These are phyloP conservation scores for Aix galericulata DNA, from an alignment of 2,113 vertebrate genomes.

Conservation along the genomic window DNA sequence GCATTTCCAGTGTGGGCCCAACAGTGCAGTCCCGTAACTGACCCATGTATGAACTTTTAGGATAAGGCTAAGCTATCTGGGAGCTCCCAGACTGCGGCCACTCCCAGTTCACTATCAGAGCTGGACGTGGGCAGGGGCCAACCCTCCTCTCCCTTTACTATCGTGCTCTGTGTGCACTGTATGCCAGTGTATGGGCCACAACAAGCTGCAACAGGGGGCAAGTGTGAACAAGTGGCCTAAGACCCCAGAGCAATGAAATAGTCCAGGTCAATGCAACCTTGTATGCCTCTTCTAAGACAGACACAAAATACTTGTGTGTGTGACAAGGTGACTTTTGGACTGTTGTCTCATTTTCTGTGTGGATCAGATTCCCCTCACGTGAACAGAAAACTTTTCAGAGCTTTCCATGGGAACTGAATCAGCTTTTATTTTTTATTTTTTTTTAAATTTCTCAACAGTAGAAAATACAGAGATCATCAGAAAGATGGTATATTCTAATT, in stretches of 20 bases:
- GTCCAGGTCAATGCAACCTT: not conserved
- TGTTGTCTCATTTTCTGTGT: not conserved
- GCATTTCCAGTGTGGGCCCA: not conserved
- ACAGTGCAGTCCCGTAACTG: not conserved
- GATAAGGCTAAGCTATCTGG: not conserved
- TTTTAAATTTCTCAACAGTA: not conserved
- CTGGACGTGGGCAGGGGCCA: not conserved
- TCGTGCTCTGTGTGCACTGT: not conserved
- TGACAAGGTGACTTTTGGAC: not conserved
- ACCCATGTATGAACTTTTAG: not conserved
- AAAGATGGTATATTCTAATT: not conserved
- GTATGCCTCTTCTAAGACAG: not conserved
- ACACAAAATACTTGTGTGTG: not conserved
- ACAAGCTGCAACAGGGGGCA: not conserved
- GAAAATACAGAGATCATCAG: not conserved
- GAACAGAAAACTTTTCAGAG: not conserved
- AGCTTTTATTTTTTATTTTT: no score
- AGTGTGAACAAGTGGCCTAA: not conserved
- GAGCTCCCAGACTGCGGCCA: not conserved
- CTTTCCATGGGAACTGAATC: not conserved
- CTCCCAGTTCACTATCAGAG: not conserved
- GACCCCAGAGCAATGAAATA: not conserved
- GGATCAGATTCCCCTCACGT: not conserved
- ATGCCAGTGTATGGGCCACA: fast-evolving
- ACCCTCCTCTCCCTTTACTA: not conserved